Base-by-base conservation (phyloP, 2,797 vertebrate species). In the Acanthis flammea region DNA sequence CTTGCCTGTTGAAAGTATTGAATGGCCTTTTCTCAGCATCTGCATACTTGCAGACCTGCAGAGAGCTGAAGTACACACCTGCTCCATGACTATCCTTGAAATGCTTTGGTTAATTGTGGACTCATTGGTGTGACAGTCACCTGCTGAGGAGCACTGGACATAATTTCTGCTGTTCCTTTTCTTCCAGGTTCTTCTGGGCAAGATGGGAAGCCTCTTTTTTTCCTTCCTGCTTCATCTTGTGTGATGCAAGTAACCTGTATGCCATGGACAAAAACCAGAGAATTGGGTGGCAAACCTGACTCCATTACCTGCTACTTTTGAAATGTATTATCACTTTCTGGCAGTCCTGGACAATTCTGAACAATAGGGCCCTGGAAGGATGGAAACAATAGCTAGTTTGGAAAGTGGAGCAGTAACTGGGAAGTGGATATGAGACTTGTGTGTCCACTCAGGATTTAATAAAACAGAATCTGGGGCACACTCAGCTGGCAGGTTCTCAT, bases 331-430 rank as follows among this genome's bases (percentile, higher is more conserved):
- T 14, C 54, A 19, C 15, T 41, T 18, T 63, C 21, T 30, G 22
- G 12, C 16, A 35, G 18, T 30, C 33, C 42, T 86, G 33, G n/a
- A 45, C 8, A 15, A 11, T 83, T 87, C 76, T 53, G 35, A 63
- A 70, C 5, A 70, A 22, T 2, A 3, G 0, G 1, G 8, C 21
- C 24, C 28, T 14, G 5, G 28, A 76, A 83, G 8, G 27, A 30
- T 12, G 6, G 39, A 58, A 89, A 61, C 12, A 37, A n/a, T 4
- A 61, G 22, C 6, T 14, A 14, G 18, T 58, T 28, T 21, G 5
- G 13, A 74, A 78, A 3, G 8, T 24, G 23, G 6, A 83, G 6
- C 2, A 55, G 18, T n/a, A 62, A 51, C 25, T 23, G 13, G 13
- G 35, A 61, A 62, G 19, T 18, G 12, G 74, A 42, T 37, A n/a